A percentile compares a stretch with the other conserved stretches of the same genome.
Evolutionary conservation across 2,113 vertebrate species (phyloP).

Genomic region (Enhydra lutris): DNA sequence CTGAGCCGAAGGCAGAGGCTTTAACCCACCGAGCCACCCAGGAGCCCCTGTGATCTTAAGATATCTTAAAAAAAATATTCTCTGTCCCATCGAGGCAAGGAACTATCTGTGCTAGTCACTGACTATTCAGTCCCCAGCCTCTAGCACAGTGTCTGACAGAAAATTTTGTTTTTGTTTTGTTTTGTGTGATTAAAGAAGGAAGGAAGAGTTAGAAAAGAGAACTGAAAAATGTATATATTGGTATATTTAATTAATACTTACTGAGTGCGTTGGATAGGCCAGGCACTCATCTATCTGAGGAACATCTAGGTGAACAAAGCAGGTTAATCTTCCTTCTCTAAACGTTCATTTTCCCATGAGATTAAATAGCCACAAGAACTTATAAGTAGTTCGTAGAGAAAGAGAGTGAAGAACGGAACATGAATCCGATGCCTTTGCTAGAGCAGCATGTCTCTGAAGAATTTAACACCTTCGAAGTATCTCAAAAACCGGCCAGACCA

Average conservation of each 20-base stretch:
- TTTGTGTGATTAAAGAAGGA: neutral
- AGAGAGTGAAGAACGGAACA: neutral
- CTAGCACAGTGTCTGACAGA: neutral
- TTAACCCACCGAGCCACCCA: no score
- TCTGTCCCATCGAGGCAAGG: neutral
- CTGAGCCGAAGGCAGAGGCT: no score
- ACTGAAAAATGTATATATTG: neutral
- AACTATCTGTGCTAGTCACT: neutral
- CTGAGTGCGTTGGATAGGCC: neutral
- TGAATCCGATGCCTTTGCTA: neutral
- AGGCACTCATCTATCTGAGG: neutral
- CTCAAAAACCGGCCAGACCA: neutral
- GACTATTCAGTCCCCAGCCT: neutral
- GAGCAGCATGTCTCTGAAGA: neutral
- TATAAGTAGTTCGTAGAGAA: neutral
- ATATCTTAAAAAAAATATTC: neutral
- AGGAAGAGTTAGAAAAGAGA: neutral
- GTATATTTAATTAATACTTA: slow-evolving; percentile 24
- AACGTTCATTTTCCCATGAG: neutral
- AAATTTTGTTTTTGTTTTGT: neutral
- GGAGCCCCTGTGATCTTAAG: neutral
- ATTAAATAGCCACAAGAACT: neutral
- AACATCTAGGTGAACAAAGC: neutral
- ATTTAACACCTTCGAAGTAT: neutral
- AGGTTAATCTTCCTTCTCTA: neutral